Conservation (phyloP, 2,797 vertebrate genomes). For the Molossus alvarezi region DNA sequence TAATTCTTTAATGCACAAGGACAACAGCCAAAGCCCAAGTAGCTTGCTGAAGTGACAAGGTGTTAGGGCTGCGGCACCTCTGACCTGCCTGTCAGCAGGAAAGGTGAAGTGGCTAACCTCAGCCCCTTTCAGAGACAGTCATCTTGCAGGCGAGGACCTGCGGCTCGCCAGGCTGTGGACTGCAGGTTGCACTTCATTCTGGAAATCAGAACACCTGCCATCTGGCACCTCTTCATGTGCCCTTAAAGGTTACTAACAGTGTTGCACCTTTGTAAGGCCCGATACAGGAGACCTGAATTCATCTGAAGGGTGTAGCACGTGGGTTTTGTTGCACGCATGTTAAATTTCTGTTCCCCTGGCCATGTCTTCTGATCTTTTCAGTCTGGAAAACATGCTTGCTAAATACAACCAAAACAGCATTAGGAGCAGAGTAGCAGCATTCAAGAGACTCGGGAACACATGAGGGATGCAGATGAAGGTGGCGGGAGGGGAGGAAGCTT, state of each 20-base stretch:
- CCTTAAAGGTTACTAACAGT: not conserved
- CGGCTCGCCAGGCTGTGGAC: not conserved
- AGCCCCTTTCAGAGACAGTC: not conserved
- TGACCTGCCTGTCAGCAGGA: not conserved
- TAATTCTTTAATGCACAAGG: not conserved
- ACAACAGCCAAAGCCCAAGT: not conserved
- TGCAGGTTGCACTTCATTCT: not conserved
- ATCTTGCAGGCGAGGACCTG: not conserved
- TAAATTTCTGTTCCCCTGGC: not conserved
- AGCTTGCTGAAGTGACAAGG: not conserved
- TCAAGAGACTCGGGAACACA: not conserved
- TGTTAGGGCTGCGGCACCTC: not conserved
- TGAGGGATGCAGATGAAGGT: not conserved
- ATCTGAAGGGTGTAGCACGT: not conserved
- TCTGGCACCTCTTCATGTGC: not conserved
- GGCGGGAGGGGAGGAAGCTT: not conserved
- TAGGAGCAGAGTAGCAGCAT: not conserved
- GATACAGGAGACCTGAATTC: not conserved
- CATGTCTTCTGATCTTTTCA: not conserved
- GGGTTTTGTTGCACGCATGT: not conserved
- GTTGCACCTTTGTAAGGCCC: not conserved
- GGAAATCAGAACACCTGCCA: not conserved
- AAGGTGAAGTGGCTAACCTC: not conserved
- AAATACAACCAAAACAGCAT: constrained; percentile 40
- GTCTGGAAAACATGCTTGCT: not conserved